Evolutionary conservation across 2,888 invertebrate species (phyloP).

Genomic region (Chesias legatella): DNA sequence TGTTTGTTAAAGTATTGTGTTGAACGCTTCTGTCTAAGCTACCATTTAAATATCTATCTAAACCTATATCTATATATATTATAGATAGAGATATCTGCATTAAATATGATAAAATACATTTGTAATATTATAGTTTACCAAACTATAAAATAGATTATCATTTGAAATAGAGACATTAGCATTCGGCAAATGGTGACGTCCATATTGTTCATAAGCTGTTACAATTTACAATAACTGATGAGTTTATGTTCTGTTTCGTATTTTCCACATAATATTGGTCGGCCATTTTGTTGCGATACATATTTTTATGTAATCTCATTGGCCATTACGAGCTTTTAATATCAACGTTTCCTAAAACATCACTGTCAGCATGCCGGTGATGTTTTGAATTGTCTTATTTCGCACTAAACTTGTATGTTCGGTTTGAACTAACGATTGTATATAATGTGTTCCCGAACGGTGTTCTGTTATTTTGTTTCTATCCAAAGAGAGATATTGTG

Average conservation of each 20-base stretch:
- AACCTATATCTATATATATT: constrained; percentile 2
- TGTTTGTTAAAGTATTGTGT: constrained; percentile 14
- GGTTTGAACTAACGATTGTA: constrained; percentile 40
- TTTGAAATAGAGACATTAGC: constrained; percentile 8
- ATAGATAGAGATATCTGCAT: constrained; percentile 3
- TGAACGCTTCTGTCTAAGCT: constrained; percentile 14
- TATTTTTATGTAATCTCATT: no score
- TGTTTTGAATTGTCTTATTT: no score
- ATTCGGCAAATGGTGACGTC: constrained; percentile 9
- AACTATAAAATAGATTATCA: constrained; percentile 5
- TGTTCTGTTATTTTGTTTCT: constrained; percentile 53
- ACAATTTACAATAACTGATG: constrained; percentile 19
- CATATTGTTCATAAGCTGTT: constrained; percentile 9
- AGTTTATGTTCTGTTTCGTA: constrained; percentile 24
- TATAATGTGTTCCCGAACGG: constrained; percentile 44
- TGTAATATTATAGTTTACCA: constrained; percentile 19
- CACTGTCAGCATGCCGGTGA: no score
- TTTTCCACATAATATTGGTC: no score
- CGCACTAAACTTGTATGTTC: no score
- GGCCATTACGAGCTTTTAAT: no score
- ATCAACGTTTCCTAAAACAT: no score
- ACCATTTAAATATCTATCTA: constrained; percentile 6
- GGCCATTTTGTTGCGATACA: no score
- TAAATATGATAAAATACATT: constrained; percentile 8
- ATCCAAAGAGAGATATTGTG: constrained; percentile 77